These are phyloP conservation scores for Chrysolina oricalcia DNA, from an alignment of 2,888 invertebrate species.

Conservation along the genomic window DNA sequence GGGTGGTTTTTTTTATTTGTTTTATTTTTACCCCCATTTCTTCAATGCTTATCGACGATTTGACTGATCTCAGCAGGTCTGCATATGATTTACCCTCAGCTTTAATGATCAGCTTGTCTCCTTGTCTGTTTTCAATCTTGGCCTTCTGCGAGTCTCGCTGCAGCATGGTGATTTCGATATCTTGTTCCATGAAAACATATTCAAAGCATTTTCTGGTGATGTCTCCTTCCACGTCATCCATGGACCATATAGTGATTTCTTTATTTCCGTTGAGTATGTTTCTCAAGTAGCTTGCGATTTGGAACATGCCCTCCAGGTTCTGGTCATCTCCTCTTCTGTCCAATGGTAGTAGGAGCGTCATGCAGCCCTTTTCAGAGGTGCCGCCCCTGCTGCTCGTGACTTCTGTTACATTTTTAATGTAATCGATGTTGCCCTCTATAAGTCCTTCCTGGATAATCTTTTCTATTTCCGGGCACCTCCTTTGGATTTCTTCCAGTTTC, in stretches of 20 bases:
- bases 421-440: not conserved
- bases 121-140: not conserved
- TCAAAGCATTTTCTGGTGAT: not conserved
- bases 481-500: not conserved
- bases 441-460: not conserved
- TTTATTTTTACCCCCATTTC: not conserved
- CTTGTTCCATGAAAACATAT: not conserved
- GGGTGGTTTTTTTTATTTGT: not conserved
- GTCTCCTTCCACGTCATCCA: not conserved
- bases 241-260: not conserved
- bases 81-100: not conserved
- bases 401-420: not conserved
- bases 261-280: not conserved
- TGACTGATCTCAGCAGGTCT: not conserved
- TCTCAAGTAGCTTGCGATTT: not conserved
- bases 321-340: not conserved
- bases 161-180: not conserved
- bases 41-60: not conserved
- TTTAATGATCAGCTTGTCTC: conserved; percentile 4
- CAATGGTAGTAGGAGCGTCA: conserved; percentile 8
- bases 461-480: conserved; percentile 11
- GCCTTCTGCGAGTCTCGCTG: not conserved
- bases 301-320: not conserved
- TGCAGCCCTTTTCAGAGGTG: conserved; percentile 13
- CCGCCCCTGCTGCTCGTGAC: not conserved